These are phyloP conservation scores for Phenacoccus solenopsis DNA, from an alignment of 1,140 invertebrate species.

Conservation along the genomic window DNA sequence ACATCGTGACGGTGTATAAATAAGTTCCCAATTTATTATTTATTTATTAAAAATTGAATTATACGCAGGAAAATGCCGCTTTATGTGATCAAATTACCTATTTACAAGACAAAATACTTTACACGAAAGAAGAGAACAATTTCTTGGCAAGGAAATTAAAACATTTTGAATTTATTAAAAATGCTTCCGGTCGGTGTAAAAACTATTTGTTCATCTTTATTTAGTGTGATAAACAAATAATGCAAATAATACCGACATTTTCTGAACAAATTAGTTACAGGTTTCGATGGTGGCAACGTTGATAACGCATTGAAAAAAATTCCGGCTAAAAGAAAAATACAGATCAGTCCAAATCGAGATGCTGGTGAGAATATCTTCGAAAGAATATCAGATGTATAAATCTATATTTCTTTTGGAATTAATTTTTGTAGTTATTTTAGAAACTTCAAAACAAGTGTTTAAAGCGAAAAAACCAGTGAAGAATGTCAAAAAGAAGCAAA, in stretches of 20 bases:
- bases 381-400: background rate
- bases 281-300: background rate
- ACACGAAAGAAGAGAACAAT: slow-evolving; percentile 1
- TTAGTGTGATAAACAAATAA: background rate
- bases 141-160: slow-evolving; percentile 3
- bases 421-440: background rate
- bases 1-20: background rate
- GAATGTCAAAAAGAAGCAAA: slow-evolving; percentile 13
- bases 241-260: background rate
- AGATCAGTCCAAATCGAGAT: background rate
- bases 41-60: background rate
- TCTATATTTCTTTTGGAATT: background rate
- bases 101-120: slow-evolving; percentile 9
- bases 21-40: background rate
- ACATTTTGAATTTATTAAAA: background rate
- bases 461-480: slow-evolving; percentile 9
- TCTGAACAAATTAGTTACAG: background rate
- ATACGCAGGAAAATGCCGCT: slow-evolving; percentile 6
- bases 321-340: background rate
- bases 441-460: background rate
- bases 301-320: background rate
- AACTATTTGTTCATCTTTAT: background rate
- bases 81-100: slow-evolving; percentile 12
- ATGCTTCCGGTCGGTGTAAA: background rate
- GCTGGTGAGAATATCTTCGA: background rate